Evolutionary conservation across 2,888 invertebrate species (phyloP).

Genomic region (Prosopocoilus inquinatus): DNA sequence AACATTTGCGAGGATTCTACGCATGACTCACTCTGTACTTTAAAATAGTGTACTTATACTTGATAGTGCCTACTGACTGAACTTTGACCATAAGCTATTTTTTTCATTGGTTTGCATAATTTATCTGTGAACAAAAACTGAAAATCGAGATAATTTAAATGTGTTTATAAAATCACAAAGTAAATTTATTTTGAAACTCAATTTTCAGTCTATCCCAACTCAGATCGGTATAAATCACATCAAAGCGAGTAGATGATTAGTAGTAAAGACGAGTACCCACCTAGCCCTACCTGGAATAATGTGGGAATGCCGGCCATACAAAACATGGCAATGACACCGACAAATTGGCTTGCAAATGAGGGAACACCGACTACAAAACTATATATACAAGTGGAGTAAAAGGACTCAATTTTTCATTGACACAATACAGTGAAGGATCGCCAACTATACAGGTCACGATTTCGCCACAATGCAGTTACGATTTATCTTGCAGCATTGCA

Average conservation of each 20-base stretch:
- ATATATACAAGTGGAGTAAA: not conserved
- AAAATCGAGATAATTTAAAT: too few species aligned
- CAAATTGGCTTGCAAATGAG: constrained; percentile 29
- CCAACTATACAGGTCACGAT: not conserved
- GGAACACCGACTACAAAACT: constrained; percentile 11
- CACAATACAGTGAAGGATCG: not conserved
- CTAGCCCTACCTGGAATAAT: constrained; percentile 6
- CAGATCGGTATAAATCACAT: constrained; percentile 4
- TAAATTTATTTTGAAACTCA: not conserved
- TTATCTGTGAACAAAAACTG: too few species aligned
- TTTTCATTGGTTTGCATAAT: too few species aligned
- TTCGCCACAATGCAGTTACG: too few species aligned
- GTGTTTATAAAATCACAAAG: not conserved
- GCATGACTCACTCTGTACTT: too few species aligned
- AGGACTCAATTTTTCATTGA: not conserved
- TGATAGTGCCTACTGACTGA: too few species aligned
- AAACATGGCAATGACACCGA: constrained; percentile 27
- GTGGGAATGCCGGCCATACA: constrained; percentile 18
- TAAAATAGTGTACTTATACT: too few species aligned
- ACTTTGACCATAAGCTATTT: too few species aligned
- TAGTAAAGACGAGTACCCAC: constrained; percentile 1
- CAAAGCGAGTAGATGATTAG: constrained; percentile 6
- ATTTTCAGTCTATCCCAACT: not conserved
- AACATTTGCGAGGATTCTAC: too few species aligned
- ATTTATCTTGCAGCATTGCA: too few species aligned